phyloP scores from a whole-genome alignment of 2,113 vertebrate genomes.

The Malurus alboscapulatus region DNA sequence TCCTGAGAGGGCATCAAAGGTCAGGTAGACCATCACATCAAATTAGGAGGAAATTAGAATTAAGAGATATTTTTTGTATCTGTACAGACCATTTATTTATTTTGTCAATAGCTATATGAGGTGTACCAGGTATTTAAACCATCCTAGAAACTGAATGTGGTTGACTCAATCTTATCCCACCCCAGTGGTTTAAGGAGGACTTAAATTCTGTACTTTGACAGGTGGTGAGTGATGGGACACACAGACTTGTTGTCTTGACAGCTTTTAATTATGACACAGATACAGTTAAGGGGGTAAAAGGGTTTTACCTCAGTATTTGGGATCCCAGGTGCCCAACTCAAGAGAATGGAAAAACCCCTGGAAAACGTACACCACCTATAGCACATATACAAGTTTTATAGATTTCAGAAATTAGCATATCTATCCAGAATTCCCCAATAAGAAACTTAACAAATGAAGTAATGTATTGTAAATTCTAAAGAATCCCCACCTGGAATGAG shows the following conservation, averaged over 20 bases:
- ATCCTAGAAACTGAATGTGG: neutral
- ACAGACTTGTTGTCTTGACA: neutral
- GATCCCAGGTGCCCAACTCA: no score
- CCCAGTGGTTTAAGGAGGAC: neutral
- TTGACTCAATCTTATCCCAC: conserved; percentile 17
- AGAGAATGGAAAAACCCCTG: no score
- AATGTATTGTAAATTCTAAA: no score
- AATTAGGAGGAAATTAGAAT: neutral
- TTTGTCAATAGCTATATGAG: neutral
- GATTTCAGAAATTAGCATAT: no score
- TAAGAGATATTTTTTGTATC: neutral
- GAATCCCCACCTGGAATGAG: no score
- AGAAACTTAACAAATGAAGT: no score
- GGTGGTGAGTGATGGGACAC: neutral
- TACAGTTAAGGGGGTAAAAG: no score
- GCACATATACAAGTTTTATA: no score
- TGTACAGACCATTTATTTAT: neutral
- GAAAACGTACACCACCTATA: no score
- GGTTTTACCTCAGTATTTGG: no score
- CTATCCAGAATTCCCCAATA: no score
- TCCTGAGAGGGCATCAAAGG: neutral
- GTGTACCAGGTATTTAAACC: neutral
- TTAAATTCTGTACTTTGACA: neutral
- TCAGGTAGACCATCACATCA: neutral
- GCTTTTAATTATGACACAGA: no score